phyloP scores from a whole-genome alignment of 2,888 invertebrate genomes.

The Cecidostiba fungosa region DNA sequence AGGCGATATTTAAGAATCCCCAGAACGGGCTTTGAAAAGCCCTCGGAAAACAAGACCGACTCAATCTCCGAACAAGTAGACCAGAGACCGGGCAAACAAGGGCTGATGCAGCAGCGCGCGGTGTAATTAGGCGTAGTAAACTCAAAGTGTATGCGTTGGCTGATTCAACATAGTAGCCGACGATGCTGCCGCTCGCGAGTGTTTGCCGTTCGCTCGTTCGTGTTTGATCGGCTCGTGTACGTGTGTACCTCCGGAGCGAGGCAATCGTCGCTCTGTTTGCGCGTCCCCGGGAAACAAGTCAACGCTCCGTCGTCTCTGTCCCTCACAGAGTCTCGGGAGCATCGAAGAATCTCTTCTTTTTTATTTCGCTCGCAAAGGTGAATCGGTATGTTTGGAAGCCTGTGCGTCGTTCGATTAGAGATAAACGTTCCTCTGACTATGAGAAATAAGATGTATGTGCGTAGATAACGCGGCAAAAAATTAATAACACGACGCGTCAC shows the following conservation, averaged over 20 bases:
- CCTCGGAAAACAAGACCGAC: neutral
- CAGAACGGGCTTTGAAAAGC: neutral
- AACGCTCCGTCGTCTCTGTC: slow-evolving; percentile 9
- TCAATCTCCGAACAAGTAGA: neutral
- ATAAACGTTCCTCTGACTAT: too few relatives aligned
- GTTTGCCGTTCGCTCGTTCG: slow-evolving; percentile 69
- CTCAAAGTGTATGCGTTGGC: slow-evolving; percentile 65
- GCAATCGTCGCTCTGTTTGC: slow-evolving; percentile 25
- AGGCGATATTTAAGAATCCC: neutral
- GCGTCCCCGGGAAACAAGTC: slow-evolving; percentile 22
- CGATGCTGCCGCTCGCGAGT: slow-evolving; percentile 65
- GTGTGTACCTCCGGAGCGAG: slow-evolving; percentile 10
- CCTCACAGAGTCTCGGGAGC: neutral
- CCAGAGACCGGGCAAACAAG: neutral
- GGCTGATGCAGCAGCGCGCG: slow-evolving; percentile 63
- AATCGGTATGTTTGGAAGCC: too few relatives aligned
- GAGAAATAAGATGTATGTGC: too few relatives aligned
- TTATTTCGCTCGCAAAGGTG: too few relatives aligned
- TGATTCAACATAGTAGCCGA: slow-evolving; percentile 70
- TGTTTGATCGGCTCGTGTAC: slow-evolving; percentile 43
- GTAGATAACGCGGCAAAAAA: too few relatives aligned
- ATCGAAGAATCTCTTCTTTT: too few relatives aligned
- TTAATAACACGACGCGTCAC: too few relatives aligned
- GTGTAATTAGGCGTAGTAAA: slow-evolving; percentile 73
- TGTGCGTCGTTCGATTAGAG: too few relatives aligned